A percentile compares a stretch with the other conserved stretches of the same genome.
Evolutionary conservation across 2,797 vertebrate species (phyloP).

Genomic region (Mus minutoides): DNA sequence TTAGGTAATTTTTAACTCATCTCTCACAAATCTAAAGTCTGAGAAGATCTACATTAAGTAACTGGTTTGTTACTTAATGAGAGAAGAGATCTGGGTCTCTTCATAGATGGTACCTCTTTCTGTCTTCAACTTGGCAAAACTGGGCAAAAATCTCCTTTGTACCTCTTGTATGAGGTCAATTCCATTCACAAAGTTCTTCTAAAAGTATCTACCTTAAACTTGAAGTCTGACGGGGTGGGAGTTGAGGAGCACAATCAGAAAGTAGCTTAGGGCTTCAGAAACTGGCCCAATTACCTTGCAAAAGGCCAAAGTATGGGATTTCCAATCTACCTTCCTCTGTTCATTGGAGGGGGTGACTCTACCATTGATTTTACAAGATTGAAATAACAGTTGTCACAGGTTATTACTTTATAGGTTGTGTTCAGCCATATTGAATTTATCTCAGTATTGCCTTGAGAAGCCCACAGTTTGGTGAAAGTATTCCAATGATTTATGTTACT

Average conservation of each 20-base stretch:
- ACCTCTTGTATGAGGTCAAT: not conserved
- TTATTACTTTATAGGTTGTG: not conserved
- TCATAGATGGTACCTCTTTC: not conserved
- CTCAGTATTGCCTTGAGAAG: not conserved
- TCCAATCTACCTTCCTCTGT: not conserved
- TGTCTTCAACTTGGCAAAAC: not conserved
- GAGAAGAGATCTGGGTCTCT: not conserved
- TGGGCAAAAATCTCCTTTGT: not conserved
- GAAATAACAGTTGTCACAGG: not conserved
- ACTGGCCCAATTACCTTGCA: not conserved
- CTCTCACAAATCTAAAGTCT: not conserved
- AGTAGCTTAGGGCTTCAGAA: not conserved
- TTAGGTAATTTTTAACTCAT: no score
- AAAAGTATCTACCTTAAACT: not conserved
- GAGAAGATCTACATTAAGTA: not conserved
- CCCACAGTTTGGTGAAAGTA: constrained; percentile 29
- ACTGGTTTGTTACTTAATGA: not conserved
- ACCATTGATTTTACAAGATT: not conserved
- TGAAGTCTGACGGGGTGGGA: not conserved
- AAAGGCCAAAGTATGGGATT: not conserved
- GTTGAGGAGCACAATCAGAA: not conserved
- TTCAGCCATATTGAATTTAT: not conserved
- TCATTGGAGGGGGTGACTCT: not conserved
- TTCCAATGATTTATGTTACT: not conserved
- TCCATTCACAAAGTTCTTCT: not conserved